Evolutionary conservation across 1,140 invertebrate species (phyloP).

Genomic region (Drosophila takahashii): DNA sequence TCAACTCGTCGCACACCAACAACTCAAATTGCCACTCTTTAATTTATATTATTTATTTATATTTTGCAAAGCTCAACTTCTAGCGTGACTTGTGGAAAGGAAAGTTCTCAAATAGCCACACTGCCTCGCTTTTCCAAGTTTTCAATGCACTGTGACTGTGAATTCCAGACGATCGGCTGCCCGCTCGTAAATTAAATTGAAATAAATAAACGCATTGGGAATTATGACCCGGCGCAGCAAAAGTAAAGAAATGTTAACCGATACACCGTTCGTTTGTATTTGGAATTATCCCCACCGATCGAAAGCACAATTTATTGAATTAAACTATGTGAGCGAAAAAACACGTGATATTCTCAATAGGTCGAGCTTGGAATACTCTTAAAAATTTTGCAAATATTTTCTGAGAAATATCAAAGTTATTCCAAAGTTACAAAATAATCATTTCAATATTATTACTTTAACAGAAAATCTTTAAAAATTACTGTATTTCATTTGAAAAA

Average conservation of each 20-base stretch:
- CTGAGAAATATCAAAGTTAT: too few relatives aligned
- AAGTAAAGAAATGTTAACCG: conserved; percentile 38
- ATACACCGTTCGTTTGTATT: conserved; percentile 29
- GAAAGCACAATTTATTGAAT: conserved; percentile 17
- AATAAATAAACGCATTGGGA: conserved; percentile 63
- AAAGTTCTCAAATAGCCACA: conserved; percentile 6
- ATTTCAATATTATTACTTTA: too few relatives aligned
- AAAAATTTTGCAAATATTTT: background rate
- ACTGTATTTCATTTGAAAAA: too few relatives aligned
- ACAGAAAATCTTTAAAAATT: too few relatives aligned
- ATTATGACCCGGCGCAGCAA: conserved; percentile 38
- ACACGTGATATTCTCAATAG: conserved; percentile 6
- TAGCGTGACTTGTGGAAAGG: conserved; percentile 11
- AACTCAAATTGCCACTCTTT: background rate
- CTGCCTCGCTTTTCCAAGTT: conserved; percentile 6
- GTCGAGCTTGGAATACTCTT: background rate
- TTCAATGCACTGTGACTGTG: conserved; percentile 9
- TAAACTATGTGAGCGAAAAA: conserved; percentile 16
- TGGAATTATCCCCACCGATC: conserved; percentile 3
- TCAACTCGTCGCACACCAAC: background rate
- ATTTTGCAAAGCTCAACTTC: conserved; percentile 4
- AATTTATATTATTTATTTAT: conserved; percentile 11
- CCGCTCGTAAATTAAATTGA: conserved; percentile 56
- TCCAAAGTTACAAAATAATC: too few relatives aligned
- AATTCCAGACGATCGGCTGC: conserved; percentile 32